Conservation (phyloP, 1,140 invertebrate genomes). For the Caenorhabditis remanei region DNA sequence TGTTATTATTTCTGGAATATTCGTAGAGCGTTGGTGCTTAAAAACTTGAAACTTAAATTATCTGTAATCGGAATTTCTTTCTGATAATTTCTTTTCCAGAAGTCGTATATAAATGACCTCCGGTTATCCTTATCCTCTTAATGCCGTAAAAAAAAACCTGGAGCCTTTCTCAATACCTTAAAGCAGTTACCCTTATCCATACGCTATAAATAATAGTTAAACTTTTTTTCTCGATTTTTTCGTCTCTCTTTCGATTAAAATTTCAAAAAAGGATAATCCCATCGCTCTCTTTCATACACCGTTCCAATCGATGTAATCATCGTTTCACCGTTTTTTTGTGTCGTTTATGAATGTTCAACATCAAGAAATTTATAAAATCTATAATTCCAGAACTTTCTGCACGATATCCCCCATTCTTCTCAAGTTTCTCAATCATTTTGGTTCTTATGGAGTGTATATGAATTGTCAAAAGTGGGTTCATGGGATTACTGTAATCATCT, state of each 20-base stretch:
- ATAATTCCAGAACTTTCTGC: slow-evolving; percentile 16
- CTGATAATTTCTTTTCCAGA: too few species aligned
- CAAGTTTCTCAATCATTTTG: background rate
- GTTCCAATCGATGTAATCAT: slow-evolving; percentile 41
- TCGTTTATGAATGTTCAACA: slow-evolving; percentile 30
- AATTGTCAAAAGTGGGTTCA: background rate
- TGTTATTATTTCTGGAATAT: too few species aligned
- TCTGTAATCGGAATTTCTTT: too few species aligned
- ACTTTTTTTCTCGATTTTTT: background rate
- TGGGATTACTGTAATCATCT: background rate
- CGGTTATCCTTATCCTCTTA: too few species aligned
- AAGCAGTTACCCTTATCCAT: too few species aligned
- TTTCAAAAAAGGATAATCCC: slow-evolving; percentile 44
- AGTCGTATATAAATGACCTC: too few species aligned
- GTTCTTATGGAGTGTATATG: slow-evolving; percentile 48
- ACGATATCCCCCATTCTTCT: background rate
- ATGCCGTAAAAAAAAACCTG: too few species aligned
- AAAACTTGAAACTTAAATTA: too few species aligned
- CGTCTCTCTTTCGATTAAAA: slow-evolving; percentile 40
- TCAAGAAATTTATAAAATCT: background rate
- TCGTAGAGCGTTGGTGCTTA: too few species aligned
- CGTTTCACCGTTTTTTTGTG: background rate
- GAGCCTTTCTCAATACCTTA: too few species aligned
- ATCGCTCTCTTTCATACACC: slow-evolving; percentile 26
- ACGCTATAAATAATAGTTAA: background rate